phyloP scores from a whole-genome alignment of 2,797 vertebrate species.

The Novumbra hubbsi region DNA sequence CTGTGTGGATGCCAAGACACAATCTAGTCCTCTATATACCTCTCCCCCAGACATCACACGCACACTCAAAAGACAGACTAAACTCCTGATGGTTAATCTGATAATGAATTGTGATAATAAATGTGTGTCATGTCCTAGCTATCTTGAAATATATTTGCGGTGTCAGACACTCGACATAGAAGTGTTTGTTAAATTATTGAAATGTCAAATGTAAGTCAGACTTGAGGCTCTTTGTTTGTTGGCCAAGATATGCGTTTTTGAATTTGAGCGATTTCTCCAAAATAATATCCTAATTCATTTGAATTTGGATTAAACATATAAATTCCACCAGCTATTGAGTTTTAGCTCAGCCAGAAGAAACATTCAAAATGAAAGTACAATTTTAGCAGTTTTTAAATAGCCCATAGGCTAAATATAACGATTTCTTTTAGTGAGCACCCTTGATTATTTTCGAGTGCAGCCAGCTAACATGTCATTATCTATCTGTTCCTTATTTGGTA shows the following conservation, averaged over 20 bases:
- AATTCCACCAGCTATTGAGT: no score
- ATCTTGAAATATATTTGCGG: not conserved
- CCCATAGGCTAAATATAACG: not conserved
- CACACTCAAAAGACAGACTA: no score
- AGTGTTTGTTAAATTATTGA: no score
- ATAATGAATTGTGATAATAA: conserved; percentile 64
- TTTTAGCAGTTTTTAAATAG: not conserved
- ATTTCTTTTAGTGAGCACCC: not conserved
- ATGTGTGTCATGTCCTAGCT: conserved; percentile 38
- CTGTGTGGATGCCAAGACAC: conserved; percentile 79
- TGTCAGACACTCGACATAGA: no score
- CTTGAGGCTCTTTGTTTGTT: conserved; percentile 22
- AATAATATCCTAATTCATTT: no score
- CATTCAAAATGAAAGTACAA: not conserved
- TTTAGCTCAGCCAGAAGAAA: not conserved
- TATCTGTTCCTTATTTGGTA: conserved; percentile 1
- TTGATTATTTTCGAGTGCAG: conserved; percentile 2
- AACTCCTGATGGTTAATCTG: conserved; percentile 2
- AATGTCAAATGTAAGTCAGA: no score
- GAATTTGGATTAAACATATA: no score
- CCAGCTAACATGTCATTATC: not conserved
- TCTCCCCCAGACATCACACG: conserved; percentile 66
- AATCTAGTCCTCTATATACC: conserved; percentile 74
- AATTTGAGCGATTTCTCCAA: not conserved
- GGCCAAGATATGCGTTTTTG: conserved; percentile 18